A percentile compares a stretch with the other conserved stretches of the same genome.
These are phyloP conservation scores for Microctonus hyperodae DNA, from an alignment of 2,888 invertebrate species.

Conservation along the genomic window DNA sequence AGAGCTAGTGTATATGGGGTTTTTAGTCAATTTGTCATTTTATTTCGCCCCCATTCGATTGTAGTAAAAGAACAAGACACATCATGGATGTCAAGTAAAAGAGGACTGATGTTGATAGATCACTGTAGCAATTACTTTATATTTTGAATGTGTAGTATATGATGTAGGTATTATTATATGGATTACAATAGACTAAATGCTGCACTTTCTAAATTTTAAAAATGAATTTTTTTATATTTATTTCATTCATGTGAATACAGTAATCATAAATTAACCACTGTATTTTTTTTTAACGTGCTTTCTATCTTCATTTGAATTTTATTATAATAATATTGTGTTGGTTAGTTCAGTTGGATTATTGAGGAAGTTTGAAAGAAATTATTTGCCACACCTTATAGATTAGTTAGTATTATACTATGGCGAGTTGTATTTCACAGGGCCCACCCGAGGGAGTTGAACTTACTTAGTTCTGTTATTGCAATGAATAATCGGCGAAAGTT, in stretches of 20 bases:
- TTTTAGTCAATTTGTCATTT: slow-evolving; percentile 23
- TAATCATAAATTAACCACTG: not conserved
- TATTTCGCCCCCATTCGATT: slow-evolving; percentile 23
- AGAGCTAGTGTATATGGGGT: slow-evolving; percentile 12
- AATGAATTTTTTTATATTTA: slow-evolving; percentile 8
- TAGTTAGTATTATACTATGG: not conserved
- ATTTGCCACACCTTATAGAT: slow-evolving; percentile 15
- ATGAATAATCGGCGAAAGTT: slow-evolving; percentile 41
- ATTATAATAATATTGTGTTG: not conserved
- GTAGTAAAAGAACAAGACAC: not conserved
- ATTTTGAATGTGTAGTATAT: slow-evolving; percentile 29
- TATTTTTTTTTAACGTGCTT: not conserved
- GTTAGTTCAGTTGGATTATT: not conserved
- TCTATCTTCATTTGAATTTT: not conserved
- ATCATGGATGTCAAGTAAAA: slow-evolving; percentile 1
- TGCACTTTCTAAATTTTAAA: slow-evolving; percentile 1
- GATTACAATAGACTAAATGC: not conserved
- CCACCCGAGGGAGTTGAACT: not conserved
- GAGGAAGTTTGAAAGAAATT: not conserved
- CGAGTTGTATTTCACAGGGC: slow-evolving; percentile 1
- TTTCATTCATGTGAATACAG: slow-evolving; percentile 20
- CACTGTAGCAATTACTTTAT: slow-evolving; percentile 44
- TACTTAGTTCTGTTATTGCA: slow-evolving; percentile 22
- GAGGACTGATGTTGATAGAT: slow-evolving; percentile 55
- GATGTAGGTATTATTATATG: not conserved